Base-by-base conservation (phyloP, 1,140 invertebrate genomes). In the Zaprionus africanus region DNA sequence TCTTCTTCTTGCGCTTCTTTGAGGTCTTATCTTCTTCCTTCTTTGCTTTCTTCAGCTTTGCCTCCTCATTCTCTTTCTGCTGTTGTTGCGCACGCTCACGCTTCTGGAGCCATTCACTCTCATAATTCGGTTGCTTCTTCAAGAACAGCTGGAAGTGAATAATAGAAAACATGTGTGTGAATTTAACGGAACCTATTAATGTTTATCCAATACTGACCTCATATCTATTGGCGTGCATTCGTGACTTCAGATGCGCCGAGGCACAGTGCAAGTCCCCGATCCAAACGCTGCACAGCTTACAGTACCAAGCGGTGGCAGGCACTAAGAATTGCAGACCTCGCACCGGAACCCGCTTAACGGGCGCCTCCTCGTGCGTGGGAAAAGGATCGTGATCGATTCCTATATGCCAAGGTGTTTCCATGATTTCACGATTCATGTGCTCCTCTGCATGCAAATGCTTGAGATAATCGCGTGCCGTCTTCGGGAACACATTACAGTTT, bases 181-280 rank as follows among this genome's bases (percentile, higher is more conserved):
- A 22, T 54, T 31, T 28, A 0, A 36, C 4, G 4, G 19, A 51
- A 34, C 5, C 22, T 13, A 24, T 26, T 49, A 54, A 53, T 38
- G 7, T 36, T 26, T 22, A 36, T 43, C 11, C 46, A 19, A 38
- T 59, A 94, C 95, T 95, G 93, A 97, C 97, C 49, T 95, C 94
- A 92, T 96, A 97, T 91, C 96, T 96, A 74, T 96, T 95, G 64
- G 96, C 95, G 93, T 98, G 97, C 5, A 94, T 91, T 61, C 95
- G 93, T 0, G 96, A 97, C 85, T 97, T 97, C 53, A 98, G 93
- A 93, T 98, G 97, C 5, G 96, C 94, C 26, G 96, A 96, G 11
- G 97, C 97, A 93, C 97, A 97, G 92, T 97, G 96, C 49, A 97
- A 94, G 92, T 98, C 97, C 0, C 97, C 97, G 77, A 97, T 97